A percentile compares a stretch with the other conserved stretches of the same genome.
Conservation (phyloP, 37 sponge, comb jelly and placozoan genomes). For the Spongilla lacustris region DNA sequence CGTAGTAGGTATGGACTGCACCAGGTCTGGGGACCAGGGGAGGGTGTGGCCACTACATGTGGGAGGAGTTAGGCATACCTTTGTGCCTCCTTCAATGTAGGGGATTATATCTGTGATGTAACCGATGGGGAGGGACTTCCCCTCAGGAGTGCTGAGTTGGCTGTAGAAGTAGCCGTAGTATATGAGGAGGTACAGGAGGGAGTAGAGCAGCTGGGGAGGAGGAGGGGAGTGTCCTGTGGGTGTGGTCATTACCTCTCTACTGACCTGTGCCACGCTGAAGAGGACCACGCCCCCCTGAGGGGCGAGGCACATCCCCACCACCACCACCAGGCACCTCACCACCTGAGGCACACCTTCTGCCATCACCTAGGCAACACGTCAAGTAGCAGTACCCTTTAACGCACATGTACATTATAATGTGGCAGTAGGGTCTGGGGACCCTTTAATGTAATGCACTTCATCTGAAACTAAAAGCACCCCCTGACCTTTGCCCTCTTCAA, state of each 20-base stretch:
- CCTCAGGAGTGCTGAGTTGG: background rate
- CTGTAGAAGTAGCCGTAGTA: slow-evolving; percentile 70
- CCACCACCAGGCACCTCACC: slow-evolving; percentile 43
- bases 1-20: slow-evolving; percentile 12
- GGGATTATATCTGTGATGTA: slow-evolving; percentile 57
- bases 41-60: background rate
- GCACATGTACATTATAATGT: too few relatives aligned
- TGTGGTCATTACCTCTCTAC: background rate
- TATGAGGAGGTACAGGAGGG: slow-evolving; percentile 54
- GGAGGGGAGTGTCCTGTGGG: background rate
- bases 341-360: slow-evolving; percentile 75
- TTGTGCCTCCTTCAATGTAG: background rate
- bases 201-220: slow-evolving; percentile 56
- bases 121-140: slow-evolving; percentile 48
- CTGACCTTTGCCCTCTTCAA: too few relatives aligned
- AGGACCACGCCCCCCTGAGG: slow-evolving; percentile 64
- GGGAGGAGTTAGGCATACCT: background rate
- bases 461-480: too few relatives aligned
- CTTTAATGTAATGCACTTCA: too few relatives aligned
- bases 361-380: slow-evolving; percentile 48
- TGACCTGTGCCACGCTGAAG: slow-evolving; percentile 68
- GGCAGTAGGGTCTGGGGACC: background rate
- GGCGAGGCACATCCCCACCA: slow-evolving; percentile 32
- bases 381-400: too few relatives aligned
- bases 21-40: slow-evolving; percentile 3